Base-by-base conservation (phyloP, 1,140 invertebrate genomes). In the Bombus turneri region DNA sequence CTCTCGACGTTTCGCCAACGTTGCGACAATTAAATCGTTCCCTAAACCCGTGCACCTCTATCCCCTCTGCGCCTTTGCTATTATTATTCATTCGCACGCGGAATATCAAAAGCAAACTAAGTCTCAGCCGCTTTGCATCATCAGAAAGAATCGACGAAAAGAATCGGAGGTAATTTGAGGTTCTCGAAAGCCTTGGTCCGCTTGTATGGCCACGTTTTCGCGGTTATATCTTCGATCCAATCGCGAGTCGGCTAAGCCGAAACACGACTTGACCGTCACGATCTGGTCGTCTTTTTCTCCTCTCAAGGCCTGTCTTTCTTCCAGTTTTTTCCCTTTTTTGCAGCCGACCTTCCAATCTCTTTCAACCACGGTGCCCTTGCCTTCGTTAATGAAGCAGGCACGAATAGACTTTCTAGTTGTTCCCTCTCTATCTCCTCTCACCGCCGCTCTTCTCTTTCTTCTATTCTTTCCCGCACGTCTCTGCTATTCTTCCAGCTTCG, bases 321-420 rank as follows among this genome's bases (percentile, higher is more conserved):
- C n/a, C 76, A 77, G 64, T 69, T 66, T 31, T 88, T 88, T 79
- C 79, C 9, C 47, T 69, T 37, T 64, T 25, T 88, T 80, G 53
- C 62, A 82, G 86, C 87, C 86, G 87, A 91, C 88, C 84, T 87
- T 85, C 76, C 80, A 76, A 77, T 82, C 72, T 66, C 77, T 73
- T 81, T 84, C 75, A 79, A 73, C 75, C 86, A 34, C 81, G 43
- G 68, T 86, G 75, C 68, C 86, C 83, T 83, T 88, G 73, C 81
- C 83, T 73, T 72, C 81, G 82, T 90, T 90, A 90, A 88, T 81
- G 82, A 90, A 86, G 82, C 88, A 87, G 75, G 66, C 87, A 57
- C 66, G 79, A 82, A 86, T 82, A 47, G 43, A 82, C 80, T 74
- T 86, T 64, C 69, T 83, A 47, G 43, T 81, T 72, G 43, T 31